Base-by-base conservation (phyloP, 2,113 vertebrate species). In the Pelmatolapia mariae region DNA sequence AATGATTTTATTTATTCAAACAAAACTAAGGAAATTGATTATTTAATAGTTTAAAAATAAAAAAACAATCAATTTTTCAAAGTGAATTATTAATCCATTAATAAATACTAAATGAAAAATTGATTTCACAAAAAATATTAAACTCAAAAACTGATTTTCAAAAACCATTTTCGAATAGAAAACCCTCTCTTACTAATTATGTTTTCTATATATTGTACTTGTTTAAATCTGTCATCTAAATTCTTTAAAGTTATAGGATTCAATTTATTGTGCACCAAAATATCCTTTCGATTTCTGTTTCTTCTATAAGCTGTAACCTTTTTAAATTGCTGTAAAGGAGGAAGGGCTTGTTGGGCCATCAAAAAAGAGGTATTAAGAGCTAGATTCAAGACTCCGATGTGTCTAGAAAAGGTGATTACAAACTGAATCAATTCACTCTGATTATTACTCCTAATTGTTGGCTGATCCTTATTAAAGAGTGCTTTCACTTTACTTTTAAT, bases 131-230 rank as follows among this genome's bases (percentile, higher is more conserved):
- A 57, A 56, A 2, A 16, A 29, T 10, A 29, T 29, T 29, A 29
- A 0, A 57, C 4, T 29, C 13, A 10, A 31, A 59, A 59, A 1
- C 26, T 10, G 56, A 59, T 59, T 31, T 59, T 31, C 5, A 2
- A 0, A 59, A 59, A 31, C 0, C 15, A 59, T 18, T 59, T 59
- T 59, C 18, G 0, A 59, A 61, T 61, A 7, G 57, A 33, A 61
- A 33, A 9, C 29, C 57, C 1, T 61, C 26, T 31, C 9, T 61
- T 1, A 33, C 29, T 61, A 61, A 61, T 36, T 5, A 8, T 61
- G 19, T 61, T 61, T 61, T 61, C 57, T 19, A 1, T 19, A 33
- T 33, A 61, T 33, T 0, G 2, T 61, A 61, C 29, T 33, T 61
- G 57, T 33, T 61, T 33, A 33, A 33, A 61, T 33, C 57, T 10